Evolutionary conservation across 2,113 vertebrate genomes (phyloP).

Genomic region (Solea solea): DNA sequence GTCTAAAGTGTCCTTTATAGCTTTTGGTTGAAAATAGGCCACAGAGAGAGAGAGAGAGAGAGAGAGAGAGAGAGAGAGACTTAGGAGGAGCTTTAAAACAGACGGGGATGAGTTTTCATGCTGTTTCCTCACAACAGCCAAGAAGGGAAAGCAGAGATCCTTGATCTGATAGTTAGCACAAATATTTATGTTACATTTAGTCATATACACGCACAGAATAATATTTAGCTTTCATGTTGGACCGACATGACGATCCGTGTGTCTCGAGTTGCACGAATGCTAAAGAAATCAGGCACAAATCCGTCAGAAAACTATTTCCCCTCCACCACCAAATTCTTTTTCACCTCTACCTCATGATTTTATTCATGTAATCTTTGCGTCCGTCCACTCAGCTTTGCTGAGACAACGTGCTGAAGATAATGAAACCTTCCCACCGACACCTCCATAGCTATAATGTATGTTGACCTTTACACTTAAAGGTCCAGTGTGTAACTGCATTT

Average conservation of each 20-base stretch:
- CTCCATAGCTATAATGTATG: background rate
- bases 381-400: background rate
- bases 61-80: constrained; percentile 28
- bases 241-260: background rate
- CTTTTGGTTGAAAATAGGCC: constrained; percentile 49
- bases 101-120: constrained; percentile 44
- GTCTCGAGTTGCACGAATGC: background rate
- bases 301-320: background rate
- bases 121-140: constrained; percentile 43
- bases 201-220: constrained; percentile 15
- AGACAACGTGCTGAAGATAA: background rate
- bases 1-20: constrained; percentile 36
- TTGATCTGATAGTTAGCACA: constrained; percentile 30
- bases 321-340: background rate
- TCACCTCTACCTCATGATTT: background rate
- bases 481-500: no score
- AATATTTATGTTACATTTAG: constrained; percentile 32
- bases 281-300: background rate
- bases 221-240: constrained; percentile 24
- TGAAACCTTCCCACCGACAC: no score
- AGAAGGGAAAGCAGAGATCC: constrained; percentile 25
- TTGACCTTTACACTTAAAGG: no score
- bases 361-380: background rate
- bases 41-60: constrained; percentile 8
- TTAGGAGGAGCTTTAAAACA: constrained; percentile 46